phyloP scores from a whole-genome alignment of 2,888 invertebrate species.

The Brenthis ino region DNA sequence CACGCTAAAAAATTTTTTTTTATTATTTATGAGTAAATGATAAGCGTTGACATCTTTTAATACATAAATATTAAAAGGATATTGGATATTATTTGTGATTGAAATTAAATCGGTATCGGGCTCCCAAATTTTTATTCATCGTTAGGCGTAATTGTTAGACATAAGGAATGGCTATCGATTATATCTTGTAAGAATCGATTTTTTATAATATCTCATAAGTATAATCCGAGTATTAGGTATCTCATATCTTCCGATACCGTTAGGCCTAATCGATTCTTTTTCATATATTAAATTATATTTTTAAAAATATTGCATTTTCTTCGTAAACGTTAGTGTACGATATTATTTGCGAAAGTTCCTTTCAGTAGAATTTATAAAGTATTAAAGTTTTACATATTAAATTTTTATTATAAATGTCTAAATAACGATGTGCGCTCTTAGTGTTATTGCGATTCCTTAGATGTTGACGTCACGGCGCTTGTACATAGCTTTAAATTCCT shows the following conservation, averaged over 20 bases:
- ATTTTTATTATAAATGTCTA: slow-evolving; percentile 27
- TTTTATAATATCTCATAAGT: not conserved
- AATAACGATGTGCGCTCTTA: slow-evolving; percentile 35
- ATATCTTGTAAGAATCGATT: slow-evolving; percentile 13
- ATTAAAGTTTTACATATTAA: slow-evolving; percentile 29
- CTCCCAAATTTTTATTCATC: slow-evolving; percentile 23
- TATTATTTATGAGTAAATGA: not conserved
- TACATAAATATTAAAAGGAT: slow-evolving; percentile 20
- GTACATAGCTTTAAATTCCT: slow-evolving; percentile 48
- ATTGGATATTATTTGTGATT: slow-evolving; percentile 4
- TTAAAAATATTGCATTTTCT: slow-evolving; percentile 16
- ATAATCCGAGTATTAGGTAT: slow-evolving; percentile 9
- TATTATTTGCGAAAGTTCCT: slow-evolving; percentile 40
- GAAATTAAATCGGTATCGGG: slow-evolving; percentile 27
- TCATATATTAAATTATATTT: slow-evolving; percentile 24
- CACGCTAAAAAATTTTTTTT: not conserved
- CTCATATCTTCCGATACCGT: not conserved
- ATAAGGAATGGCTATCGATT: slow-evolving; percentile 27
- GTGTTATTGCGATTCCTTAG: slow-evolving; percentile 30
- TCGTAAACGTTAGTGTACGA: not conserved
- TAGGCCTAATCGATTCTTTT: slow-evolving; percentile 27
- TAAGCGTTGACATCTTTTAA: not conserved
- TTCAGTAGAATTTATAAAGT: slow-evolving; percentile 31
- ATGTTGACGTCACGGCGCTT: slow-evolving; percentile 40
- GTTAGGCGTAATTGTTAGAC: slow-evolving; percentile 24